Evolutionary conservation across 2,113 vertebrate species (phyloP).

Genomic region (Onychorhynchus coronatus): DNA sequence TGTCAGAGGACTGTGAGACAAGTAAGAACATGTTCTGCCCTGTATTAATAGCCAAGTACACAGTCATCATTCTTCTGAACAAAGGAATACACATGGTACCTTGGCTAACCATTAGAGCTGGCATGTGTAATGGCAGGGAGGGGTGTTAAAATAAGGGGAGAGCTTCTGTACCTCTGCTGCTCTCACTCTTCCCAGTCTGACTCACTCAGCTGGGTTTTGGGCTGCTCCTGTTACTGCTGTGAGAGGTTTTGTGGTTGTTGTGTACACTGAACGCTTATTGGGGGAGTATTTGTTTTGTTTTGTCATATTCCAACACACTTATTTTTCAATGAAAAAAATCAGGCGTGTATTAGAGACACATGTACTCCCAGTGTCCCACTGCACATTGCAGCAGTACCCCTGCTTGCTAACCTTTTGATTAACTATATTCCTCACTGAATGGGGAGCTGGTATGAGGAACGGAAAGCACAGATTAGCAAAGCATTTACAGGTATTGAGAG

Average conservation of each 20-base stretch:
- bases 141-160: not conserved
- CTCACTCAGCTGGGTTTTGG: not conserved
- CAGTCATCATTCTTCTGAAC: not conserved
- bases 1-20: not conserved
- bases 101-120: not conserved
- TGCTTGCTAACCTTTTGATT: not conserved
- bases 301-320: not conserved
- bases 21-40: not conserved
- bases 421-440: not conserved
- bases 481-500: not conserved
- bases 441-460: not conserved
- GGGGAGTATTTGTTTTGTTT: not conserved
- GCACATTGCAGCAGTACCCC: not conserved
- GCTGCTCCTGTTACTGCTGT: not conserved
- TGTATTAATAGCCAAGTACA: not conserved
- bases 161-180: not conserved
- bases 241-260: not conserved
- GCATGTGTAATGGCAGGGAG: not conserved
- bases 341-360: not conserved
- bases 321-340: not conserved
- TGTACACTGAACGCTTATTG: not conserved
- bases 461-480: not conserved
- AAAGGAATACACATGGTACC: not conserved
- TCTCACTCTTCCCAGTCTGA: not conserved
- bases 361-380: not conserved